Percentiles rank a stretch among this genome's conserved stretches.
These are phyloP conservation scores for Leucoma salicis DNA, from an alignment of 2,888 invertebrate species.

Conservation along the genomic window DNA sequence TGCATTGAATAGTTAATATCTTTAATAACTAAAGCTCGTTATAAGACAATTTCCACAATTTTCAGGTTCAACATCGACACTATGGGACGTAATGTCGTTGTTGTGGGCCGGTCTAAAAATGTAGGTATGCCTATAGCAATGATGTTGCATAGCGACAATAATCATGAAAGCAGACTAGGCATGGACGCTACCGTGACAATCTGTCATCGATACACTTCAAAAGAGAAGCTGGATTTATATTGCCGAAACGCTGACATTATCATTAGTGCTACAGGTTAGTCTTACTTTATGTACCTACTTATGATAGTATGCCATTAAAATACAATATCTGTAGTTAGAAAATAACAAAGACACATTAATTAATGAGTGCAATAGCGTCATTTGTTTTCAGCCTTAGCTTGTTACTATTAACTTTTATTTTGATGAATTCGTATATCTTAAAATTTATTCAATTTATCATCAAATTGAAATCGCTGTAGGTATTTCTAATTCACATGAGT, in stretches of 20 bases:
- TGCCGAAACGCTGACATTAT: constrained; percentile 90
- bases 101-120: constrained; percentile 95
- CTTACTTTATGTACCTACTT: constrained; percentile 1
- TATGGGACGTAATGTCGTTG: constrained; percentile 92
- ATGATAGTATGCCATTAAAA: too few species aligned
- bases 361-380: too few species aligned
- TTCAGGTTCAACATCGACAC: constrained; percentile 85
- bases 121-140: constrained; percentile 95
- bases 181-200: constrained; percentile 95
- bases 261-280: constrained; percentile 86
- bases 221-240: constrained; percentile 86
- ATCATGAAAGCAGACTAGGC: constrained; percentile 85
- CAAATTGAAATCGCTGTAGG: too few species aligned
- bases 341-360: too few species aligned
- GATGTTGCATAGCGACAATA: constrained; percentile 89
- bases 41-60: constrained; percentile 26
- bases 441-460: too few species aligned
- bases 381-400: too few species aligned
- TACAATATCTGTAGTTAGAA: too few species aligned
- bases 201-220: constrained; percentile 94
- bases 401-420: too few species aligned
- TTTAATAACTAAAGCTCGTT: too few species aligned
- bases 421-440: too few species aligned
- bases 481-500: too few species aligned
- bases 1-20: too few species aligned